Evolutionary conservation across 2,888 invertebrate genomes (phyloP).

Genomic region (Scaptomyza caliginosa): DNA sequence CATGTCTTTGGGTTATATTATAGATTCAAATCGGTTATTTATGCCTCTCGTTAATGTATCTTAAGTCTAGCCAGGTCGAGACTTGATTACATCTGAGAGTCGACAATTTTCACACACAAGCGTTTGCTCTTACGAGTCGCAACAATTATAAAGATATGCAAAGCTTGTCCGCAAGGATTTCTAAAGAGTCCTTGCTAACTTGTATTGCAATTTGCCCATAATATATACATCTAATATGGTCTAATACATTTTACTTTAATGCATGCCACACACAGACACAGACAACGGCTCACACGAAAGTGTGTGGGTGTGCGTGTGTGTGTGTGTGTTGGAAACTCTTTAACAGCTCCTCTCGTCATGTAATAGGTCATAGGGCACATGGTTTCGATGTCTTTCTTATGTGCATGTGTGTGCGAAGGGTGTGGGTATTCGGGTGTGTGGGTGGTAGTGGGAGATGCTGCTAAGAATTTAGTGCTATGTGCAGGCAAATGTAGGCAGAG

Average conservation of each 20-base stretch:
- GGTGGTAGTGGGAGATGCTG: constrained; percentile 30
- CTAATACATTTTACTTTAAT: constrained; percentile 58
- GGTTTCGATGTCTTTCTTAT: constrained; percentile 23
- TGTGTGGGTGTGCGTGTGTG: background rate
- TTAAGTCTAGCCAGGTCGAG: background rate
- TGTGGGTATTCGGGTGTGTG: too few species aligned
- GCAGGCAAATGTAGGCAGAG: constrained; percentile 36
- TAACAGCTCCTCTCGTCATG: constrained; percentile 74
- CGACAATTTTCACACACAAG: constrained; percentile 10
- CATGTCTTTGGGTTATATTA: constrained; percentile 10
- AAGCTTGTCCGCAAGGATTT: background rate
- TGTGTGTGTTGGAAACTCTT: constrained; percentile 52
- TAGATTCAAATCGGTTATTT: constrained; percentile 18
- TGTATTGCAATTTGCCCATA: constrained; percentile 49
- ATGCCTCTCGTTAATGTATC: constrained; percentile 23
- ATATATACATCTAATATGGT: constrained; percentile 40
- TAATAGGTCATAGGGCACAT: constrained; percentile 71
- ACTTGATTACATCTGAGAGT: constrained; percentile 9
- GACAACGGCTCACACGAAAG: constrained; percentile 4
- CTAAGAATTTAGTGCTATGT: constrained; percentile 53
- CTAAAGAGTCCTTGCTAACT: constrained; percentile 16
- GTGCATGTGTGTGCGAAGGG: constrained; percentile 7
- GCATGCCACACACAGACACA: constrained; percentile 7
- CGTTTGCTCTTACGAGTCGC: background rate
- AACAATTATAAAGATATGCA: constrained; percentile 31